These are phyloP conservation scores for Boloria selene DNA, from an alignment of 2,888 invertebrate genomes.

Conservation along the genomic window DNA sequence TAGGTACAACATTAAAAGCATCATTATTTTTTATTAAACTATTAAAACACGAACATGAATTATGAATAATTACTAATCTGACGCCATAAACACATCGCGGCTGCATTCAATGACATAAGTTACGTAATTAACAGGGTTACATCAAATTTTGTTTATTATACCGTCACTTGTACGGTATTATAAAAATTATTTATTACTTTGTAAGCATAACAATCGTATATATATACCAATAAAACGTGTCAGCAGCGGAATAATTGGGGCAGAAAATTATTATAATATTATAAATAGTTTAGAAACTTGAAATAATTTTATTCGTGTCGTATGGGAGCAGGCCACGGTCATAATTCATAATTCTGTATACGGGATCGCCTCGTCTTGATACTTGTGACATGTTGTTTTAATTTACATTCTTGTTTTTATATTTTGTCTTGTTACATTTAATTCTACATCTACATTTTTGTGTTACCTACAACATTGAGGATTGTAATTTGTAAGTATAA, in stretches of 20 bases:
- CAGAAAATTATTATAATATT: slow-evolving; percentile 79
- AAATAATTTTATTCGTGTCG: slow-evolving; percentile 74
- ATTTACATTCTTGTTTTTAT: slow-evolving; percentile 29
- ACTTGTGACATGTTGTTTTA: slow-evolving; percentile 47
- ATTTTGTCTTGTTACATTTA: slow-evolving; percentile 24
- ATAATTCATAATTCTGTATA: slow-evolving; percentile 73
- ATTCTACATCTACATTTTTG: not conserved
- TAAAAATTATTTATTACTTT: slow-evolving; percentile 49
- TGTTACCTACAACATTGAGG: not conserved
- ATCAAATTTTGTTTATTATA: slow-evolving; percentile 63
- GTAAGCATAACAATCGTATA: slow-evolving; percentile 75
- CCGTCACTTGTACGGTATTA: slow-evolving; percentile 50
- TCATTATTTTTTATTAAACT: slow-evolving; percentile 1
- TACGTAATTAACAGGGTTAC: slow-evolving; percentile 26
- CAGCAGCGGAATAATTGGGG: slow-evolving; percentile 77
- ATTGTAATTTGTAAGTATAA: not conserved
- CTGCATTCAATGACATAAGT: slow-evolving; percentile 18
- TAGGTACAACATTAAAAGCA: not conserved
- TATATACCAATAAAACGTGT: slow-evolving; percentile 78
- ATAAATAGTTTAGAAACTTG: slow-evolving; percentile 77
- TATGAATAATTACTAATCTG: slow-evolving; percentile 1
- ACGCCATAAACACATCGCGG: slow-evolving; percentile 15
- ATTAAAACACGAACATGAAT: slow-evolving; percentile 1
- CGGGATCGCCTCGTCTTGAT: slow-evolving; percentile 53
- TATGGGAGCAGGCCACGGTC: slow-evolving; percentile 65